Evolutionary conservation across 2,888 invertebrate genomes (phyloP).

Genomic region (Limnephilus lunatus): DNA sequence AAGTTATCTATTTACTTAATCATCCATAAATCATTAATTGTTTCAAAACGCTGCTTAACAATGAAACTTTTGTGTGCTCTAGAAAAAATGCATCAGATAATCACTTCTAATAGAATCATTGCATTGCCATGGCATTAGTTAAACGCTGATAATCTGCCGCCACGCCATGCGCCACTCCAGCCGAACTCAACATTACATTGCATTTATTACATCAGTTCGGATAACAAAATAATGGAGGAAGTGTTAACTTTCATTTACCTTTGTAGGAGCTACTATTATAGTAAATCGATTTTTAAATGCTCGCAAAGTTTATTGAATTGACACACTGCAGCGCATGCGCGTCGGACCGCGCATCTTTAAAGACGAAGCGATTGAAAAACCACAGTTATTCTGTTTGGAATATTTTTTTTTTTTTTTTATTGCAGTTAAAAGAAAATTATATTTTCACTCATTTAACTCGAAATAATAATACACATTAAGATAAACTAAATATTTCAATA

Average conservation of each 20-base stretch:
- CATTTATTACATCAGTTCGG: slow-evolving; percentile 3
- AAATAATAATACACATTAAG: no score
- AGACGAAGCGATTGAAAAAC: no score
- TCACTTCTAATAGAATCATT: slow-evolving; percentile 3
- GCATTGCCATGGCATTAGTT: not conserved
- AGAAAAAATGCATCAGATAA: not conserved
- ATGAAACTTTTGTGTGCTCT: not conserved
- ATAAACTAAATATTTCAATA: no score
- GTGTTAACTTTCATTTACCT: not conserved
- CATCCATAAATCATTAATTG: not conserved
- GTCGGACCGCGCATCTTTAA: no score
- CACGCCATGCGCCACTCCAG: not conserved
- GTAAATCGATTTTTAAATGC: no score
- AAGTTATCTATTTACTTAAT: not conserved
- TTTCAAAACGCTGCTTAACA: slow-evolving; percentile 13
- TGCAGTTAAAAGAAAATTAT: no score
- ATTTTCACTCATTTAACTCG: no score
- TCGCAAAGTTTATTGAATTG: no score
- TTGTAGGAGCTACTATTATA: no score
- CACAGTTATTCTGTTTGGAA: no score
- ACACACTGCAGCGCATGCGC: no score
- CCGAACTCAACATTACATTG: not conserved
- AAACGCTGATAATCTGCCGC: not conserved
- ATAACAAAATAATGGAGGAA: not conserved
- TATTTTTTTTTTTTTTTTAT: no score